Percentiles rank a stretch among this genome's conserved stretches.
These are phyloP conservation scores for Echinops telfairi DNA, from an alignment of 2,113 vertebrate species.

Conservation along the genomic window DNA sequence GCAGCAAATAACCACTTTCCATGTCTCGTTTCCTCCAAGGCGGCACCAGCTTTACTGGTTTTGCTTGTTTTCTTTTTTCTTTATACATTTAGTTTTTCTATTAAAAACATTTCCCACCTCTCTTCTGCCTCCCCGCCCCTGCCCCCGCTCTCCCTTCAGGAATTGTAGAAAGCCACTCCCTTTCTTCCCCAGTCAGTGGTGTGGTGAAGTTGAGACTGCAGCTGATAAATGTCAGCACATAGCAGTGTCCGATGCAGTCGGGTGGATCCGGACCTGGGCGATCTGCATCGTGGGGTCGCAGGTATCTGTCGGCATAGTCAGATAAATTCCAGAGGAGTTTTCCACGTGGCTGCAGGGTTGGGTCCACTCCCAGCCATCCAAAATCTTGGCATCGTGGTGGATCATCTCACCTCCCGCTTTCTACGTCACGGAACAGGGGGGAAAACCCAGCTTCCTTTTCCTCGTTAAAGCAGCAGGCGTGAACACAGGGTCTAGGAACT, in stretches of 20 bases:
- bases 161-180: not conserved
- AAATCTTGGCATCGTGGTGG: not conserved
- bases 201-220: not conserved
- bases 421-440: not conserved
- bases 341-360: not conserved
- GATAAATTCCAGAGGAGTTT: not conserved
- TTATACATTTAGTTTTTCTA: slow-evolving; percentile 51
- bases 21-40: slow-evolving; percentile 17
- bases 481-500: slow-evolving; percentile 23
- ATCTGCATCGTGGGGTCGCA: not conserved
- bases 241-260: not conserved
- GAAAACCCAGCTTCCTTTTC: slow-evolving; percentile 21
- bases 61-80: slow-evolving; percentile 59
- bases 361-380: not conserved
- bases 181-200: slow-evolving; percentile 46
- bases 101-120: slow-evolving; percentile 20
- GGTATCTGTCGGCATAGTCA: not conserved
- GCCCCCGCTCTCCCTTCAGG: not conserved
- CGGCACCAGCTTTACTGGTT: slow-evolving; percentile 18
- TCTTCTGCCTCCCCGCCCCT: not conserved
- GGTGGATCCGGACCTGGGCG: not conserved
- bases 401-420: slow-evolving; percentile 40
- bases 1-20: slow-evolving; percentile 33
- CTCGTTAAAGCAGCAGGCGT: not conserved
- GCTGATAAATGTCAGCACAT: slow-evolving; percentile 16